Conservation (phyloP, 2,888 invertebrate genomes). For the Cosmopolites sordidus region DNA sequence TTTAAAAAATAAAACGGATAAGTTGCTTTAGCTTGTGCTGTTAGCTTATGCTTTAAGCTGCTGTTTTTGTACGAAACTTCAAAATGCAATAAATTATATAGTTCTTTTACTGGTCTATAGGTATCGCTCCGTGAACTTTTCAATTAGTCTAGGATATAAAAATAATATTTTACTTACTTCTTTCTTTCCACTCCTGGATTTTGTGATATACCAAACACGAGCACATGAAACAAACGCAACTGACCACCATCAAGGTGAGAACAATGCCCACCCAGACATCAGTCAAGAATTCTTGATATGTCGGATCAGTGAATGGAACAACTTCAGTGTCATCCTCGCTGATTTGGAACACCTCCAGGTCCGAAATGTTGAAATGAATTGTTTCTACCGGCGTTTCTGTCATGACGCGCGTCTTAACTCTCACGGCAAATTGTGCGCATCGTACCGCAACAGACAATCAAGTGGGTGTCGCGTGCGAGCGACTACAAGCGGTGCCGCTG, state of each 20-base stretch:
- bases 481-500: too few species aligned
- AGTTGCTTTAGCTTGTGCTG: too few species aligned
- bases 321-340: constrained; percentile 23
- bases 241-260: constrained; percentile 56
- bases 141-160: too few species aligned
- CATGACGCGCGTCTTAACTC: neutral
- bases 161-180: constrained; percentile 48
- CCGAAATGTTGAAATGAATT: constrained; percentile 30
- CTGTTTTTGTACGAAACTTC: too few species aligned
- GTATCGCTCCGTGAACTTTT: too few species aligned
- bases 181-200: constrained; percentile 61
- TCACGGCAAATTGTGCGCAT: too few species aligned
- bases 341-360: constrained; percentile 25
- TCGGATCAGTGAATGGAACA: constrained; percentile 41
- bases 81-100: too few species aligned
- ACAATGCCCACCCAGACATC: constrained; percentile 63
- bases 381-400: constrained; percentile 11
- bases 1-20: too few species aligned
- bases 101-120: too few species aligned
- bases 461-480: too few species aligned
- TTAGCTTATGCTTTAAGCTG: too few species aligned
- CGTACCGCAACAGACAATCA: too few species aligned
- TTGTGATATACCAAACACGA: constrained; percentile 61
- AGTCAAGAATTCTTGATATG: constrained; percentile 56
- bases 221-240: constrained; percentile 61